Conservation (phyloP, 2,888 invertebrate genomes). For the Dolichopus griseipennis region DNA sequence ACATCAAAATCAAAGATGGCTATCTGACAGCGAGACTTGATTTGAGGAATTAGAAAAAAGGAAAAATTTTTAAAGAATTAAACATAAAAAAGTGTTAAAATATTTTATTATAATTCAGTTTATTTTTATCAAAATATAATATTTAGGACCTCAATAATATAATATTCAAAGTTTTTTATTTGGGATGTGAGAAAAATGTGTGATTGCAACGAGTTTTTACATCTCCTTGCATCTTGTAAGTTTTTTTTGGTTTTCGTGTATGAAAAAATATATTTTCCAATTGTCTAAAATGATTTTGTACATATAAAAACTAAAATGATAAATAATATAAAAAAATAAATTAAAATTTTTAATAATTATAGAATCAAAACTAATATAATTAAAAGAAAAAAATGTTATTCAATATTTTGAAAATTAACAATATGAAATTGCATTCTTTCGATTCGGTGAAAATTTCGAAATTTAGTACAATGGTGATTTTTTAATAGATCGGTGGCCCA, state of each 20-base stretch:
- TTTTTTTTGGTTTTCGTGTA: constrained; percentile 23
- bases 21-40: constrained; percentile 6
- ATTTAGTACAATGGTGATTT: neutral
- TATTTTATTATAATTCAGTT: neutral
- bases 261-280: constrained; percentile 10
- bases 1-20: constrained; percentile 6
- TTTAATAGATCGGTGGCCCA: neutral
- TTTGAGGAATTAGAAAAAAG: neutral
- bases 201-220: constrained; percentile 91
- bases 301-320: neutral
- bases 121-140: neutral
- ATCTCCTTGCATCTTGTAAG: constrained; percentile 80
- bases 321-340: neutral
- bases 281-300: neutral
- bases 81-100: neutral
- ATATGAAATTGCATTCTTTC: neutral
- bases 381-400: neutral
- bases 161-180: neutral
- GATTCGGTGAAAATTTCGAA: neutral
- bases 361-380: neutral
- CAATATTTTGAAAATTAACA: neutral
- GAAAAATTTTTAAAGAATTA: neutral
- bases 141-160: neutral
- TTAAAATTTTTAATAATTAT: neutral
- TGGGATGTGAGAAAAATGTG: constrained; percentile 55